Percentiles rank a stretch among this genome's conserved stretches.
phyloP scores from a whole-genome alignment of 1,140 invertebrate genomes.

The Lysiphlebus fabarum region DNA sequence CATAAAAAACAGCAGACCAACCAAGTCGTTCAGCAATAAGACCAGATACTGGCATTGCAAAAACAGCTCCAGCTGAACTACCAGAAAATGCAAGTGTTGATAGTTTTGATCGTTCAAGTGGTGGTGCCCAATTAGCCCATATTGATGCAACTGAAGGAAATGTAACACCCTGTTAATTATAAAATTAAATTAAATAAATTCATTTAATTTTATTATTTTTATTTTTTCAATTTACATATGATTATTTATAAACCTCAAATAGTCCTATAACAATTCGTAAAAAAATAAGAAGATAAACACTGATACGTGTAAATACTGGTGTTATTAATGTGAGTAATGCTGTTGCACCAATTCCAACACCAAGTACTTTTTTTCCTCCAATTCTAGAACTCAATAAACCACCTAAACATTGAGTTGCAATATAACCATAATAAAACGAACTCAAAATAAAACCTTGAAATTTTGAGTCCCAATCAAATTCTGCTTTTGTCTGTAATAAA shows the following conservation, averaged over 20 bases:
- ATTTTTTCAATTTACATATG: too few relatives aligned
- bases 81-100: slow-evolving; percentile 79
- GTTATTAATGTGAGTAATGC: slow-evolving; percentile 80
- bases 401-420: slow-evolving; percentile 70
- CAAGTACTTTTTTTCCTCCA: slow-evolving; percentile 72
- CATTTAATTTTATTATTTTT: too few relatives aligned
- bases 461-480: slow-evolving; percentile 79
- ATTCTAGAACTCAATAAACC: slow-evolving; percentile 69
- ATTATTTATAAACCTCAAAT: slow-evolving; percentile 74
- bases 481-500: slow-evolving; percentile 54
- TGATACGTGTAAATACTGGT: slow-evolving; percentile 70
- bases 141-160: slow-evolving; percentile 87
- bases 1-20: slow-evolving; percentile 86
- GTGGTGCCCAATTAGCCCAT: slow-evolving; percentile 84
- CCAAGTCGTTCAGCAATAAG: slow-evolving; percentile 69
- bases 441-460: slow-evolving; percentile 78
- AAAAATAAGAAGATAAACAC: slow-evolving; percentile 67
- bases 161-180: slow-evolving; percentile 75
- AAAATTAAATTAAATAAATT: too few relatives aligned
- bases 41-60: slow-evolving; percentile 74
- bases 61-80: slow-evolving; percentile 77
- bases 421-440: slow-evolving; percentile 84
- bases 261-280: slow-evolving; percentile 83
- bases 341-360: slow-evolving; percentile 74
- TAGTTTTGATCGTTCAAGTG: slow-evolving; percentile 72